phyloP scores from a whole-genome alignment of 1,140 invertebrate genomes.

The Drosophila kepulauana region DNA sequence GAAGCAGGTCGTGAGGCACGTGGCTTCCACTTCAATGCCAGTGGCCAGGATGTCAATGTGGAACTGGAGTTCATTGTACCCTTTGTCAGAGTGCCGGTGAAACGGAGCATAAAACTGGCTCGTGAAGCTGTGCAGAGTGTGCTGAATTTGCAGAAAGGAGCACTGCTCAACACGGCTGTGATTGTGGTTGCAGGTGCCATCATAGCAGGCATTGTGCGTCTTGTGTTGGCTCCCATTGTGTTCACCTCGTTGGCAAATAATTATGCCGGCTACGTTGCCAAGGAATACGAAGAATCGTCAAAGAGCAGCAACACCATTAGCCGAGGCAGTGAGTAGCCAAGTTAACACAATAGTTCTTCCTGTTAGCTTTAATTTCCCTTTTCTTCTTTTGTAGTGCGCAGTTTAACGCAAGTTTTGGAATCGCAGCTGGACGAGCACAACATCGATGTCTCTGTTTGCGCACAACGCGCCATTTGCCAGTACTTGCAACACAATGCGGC shows the following conservation, averaged over 20 bases:
- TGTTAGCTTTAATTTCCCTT: background rate
- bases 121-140: slow-evolving; percentile 57
- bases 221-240: slow-evolving; percentile 60
- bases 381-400: slow-evolving; percentile 45
- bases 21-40: slow-evolving; percentile 76
- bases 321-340: slow-evolving; percentile 59
- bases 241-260: slow-evolving; percentile 51
- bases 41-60: slow-evolving; percentile 66
- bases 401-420: slow-evolving; percentile 57
- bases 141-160: slow-evolving; percentile 59
- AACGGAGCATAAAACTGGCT: slow-evolving; percentile 65
- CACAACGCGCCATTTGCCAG: slow-evolving; percentile 66
- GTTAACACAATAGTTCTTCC: background rate
- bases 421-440: slow-evolving; percentile 67
- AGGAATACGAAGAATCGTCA: background rate
- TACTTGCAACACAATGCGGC: slow-evolving; percentile 59
- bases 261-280: slow-evolving; percentile 43
- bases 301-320: background rate
- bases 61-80: slow-evolving; percentile 80
- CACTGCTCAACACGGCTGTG: slow-evolving; percentile 63
- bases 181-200: slow-evolving; percentile 70
- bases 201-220: slow-evolving; percentile 66
- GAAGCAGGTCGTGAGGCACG: slow-evolving; percentile 50
- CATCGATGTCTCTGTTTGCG: slow-evolving; percentile 65
- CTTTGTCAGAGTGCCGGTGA: slow-evolving; percentile 60